Base-by-base conservation (phyloP, 2,888 invertebrate genomes). In the Opisthograptis luteolata region DNA sequence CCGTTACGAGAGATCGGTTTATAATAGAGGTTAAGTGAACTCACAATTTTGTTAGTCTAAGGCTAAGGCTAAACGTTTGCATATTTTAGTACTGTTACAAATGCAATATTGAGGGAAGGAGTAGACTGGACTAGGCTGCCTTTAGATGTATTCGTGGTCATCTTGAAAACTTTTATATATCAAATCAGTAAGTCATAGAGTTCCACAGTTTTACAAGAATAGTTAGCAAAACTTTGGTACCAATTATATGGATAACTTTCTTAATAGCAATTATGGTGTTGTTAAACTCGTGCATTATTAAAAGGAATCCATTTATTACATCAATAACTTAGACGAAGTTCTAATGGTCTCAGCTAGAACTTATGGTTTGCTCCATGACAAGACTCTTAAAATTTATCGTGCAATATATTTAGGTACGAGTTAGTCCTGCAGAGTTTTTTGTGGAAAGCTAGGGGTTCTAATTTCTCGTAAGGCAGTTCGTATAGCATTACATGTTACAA, bases 401-500 rank as follows among this genome's bases (percentile, higher is more conserved):
- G n/a, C n/a, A n/a, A n/a, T n/a, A n/a, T n/a, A n/a, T n/a, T n/a
- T n/a, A n/a, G n/a, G n/a, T n/a, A n/a, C n/a, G n/a, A n/a, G n/a
- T n/a, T n/a, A n/a, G n/a, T n/a, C n/a, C n/a, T n/a, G n/a, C n/a
- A n/a, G n/a, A n/a, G n/a, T n/a, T n/a, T n/a, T n/a, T n/a, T n/a
- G n/a, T n/a, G n/a, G n/a, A n/a, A n/a, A n/a, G n/a, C n/a, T 24
- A 24, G 5, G 3, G 10, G 28, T 28, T 10, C 12, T 7, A 34
- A 32, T 19, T 9, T 32, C 9, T 19, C 2, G 9, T 31, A 15
- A n/a, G 24, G 27, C 10, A 15, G 8, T n/a, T 5, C 8, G 12
- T 12, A 19, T 32, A 9, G 15, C 14, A 39, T 44, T 24, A 20
- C 44, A 39, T 50, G 43, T 44, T 44, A 20, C 10, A n/a, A 22